A percentile compares a stretch with the other conserved stretches of the same genome.
phyloP scores from a whole-genome alignment of 2,888 invertebrate genomes.

The Megalurothrips usitatus region DNA sequence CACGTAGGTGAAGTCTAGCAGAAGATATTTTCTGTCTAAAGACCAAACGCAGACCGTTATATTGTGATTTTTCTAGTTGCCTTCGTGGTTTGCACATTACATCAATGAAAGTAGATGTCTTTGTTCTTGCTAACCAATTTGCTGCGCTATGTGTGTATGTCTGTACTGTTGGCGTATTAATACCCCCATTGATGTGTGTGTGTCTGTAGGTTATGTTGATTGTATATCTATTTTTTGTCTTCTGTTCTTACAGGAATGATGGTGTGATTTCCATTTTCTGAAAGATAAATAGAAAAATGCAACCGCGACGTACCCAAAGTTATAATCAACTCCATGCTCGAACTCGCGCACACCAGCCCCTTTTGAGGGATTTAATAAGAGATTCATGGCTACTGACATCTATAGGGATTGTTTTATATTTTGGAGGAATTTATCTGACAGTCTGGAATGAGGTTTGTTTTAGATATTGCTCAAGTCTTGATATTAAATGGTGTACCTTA shows the following conservation, averaged over 20 bases:
- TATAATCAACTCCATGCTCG: neutral
- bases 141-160: neutral
- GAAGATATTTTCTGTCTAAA: neutral
- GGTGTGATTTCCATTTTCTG: neutral
- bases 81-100: neutral
- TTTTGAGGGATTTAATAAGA: neutral
- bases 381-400: neutral
- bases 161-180: neutral
- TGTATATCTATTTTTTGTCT: neutral
- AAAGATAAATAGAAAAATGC: neutral
- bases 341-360: neutral
- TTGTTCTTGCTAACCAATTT: neutral
- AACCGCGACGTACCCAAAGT: neutral
- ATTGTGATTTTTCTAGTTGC: neutral
- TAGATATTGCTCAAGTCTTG: neutral
- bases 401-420: conserved; percentile 25
- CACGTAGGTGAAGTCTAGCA: neutral
- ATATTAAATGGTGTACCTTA: neutral
- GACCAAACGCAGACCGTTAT: neutral
- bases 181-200: neutral
- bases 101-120: conserved; percentile 15
- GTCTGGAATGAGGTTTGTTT: conserved; percentile 31
- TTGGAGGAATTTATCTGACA: conserved; percentile 23
- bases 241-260: neutral
- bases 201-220: neutral